phyloP scores from a whole-genome alignment of 2,797 vertebrate genomes.

The Gobio occitaniae region DNA sequence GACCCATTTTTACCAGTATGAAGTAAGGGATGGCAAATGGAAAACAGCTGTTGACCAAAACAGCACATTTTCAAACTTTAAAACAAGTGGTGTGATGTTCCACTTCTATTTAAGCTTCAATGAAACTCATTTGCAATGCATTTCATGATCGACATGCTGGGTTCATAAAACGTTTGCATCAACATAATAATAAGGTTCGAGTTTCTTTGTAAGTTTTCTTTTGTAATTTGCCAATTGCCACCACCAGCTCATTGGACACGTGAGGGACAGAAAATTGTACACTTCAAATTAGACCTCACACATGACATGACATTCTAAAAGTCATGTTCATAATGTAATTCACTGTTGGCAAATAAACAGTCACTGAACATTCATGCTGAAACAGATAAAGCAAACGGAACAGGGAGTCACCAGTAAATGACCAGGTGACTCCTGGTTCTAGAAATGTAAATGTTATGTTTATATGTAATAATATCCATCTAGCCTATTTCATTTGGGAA shows the following conservation, averaged over 20 bases:
- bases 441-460: slow-evolving; percentile 39
- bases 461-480: slow-evolving; percentile 26
- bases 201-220: slow-evolving; percentile 32
- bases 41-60: slow-evolving; percentile 75
- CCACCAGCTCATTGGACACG: slow-evolving; percentile 58
- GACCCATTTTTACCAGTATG: slow-evolving; percentile 74
- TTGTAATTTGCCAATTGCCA: slow-evolving; percentile 63
- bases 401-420: slow-evolving; percentile 25
- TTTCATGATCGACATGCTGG: slow-evolving; percentile 54
- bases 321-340: slow-evolving; percentile 55
- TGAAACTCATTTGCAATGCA: slow-evolving; percentile 55
- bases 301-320: slow-evolving; percentile 64
- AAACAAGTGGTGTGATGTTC: slow-evolving; percentile 43
- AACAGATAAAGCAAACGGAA: slow-evolving; percentile 22
- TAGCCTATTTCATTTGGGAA: not conserved
- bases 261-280: slow-evolving; percentile 64
- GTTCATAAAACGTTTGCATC: slow-evolving; percentile 55
- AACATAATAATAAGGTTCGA: slow-evolving; percentile 55
- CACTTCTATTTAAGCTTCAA: slow-evolving; percentile 45
- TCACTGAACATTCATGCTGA: not conserved
- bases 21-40: slow-evolving; percentile 72
- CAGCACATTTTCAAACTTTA: slow-evolving; percentile 59
- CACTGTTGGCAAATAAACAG: slow-evolving; percentile 34
- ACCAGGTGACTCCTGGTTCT: slow-evolving; percentile 44
- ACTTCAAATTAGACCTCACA: slow-evolving; percentile 66